phyloP scores from a whole-genome alignment of 2,113 vertebrate species.

The Rhinopomastus cyanomelas region DNA sequence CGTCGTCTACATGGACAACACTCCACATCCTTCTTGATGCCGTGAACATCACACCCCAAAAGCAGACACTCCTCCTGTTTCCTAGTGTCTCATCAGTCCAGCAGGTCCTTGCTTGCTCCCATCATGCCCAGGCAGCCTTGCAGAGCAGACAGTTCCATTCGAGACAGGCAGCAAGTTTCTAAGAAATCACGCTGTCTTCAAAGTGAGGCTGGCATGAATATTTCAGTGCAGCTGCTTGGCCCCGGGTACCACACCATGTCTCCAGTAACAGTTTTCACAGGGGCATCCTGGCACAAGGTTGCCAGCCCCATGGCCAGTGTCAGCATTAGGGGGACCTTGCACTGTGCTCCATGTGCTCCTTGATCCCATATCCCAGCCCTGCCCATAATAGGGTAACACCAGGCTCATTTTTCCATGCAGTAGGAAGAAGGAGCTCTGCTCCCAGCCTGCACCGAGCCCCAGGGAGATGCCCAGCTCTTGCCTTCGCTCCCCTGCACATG shows the following conservation, averaged over 20 bases:
- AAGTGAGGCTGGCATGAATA: constrained; percentile 8
- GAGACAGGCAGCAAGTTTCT: background rate
- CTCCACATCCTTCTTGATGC: background rate
- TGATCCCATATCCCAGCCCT: rapidly evolving
- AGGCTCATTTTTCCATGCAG: rapidly evolving
- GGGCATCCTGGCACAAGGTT: rapidly evolving
- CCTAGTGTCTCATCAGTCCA: rapidly evolving
- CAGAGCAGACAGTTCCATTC: constrained; percentile 29
- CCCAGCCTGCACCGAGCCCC: rapidly evolving
- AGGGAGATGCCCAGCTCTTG: background rate
- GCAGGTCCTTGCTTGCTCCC: background rate
- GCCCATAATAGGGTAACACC: rapidly evolving
- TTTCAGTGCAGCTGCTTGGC: constrained; percentile 26
- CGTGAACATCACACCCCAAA: rapidly evolving
- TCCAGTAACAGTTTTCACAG: rapidly evolving
- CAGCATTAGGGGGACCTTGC: rapidly evolving
- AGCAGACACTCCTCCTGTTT: background rate
- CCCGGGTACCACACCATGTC: rapidly evolving
- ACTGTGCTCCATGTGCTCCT: rapidly evolving
- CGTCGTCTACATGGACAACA: background rate
- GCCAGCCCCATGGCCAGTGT: rapidly evolving
- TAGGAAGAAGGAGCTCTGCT: background rate
- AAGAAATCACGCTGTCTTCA: constrained; percentile 35
- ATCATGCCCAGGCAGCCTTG: background rate
- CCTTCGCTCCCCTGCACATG: background rate